Evolutionary conservation across 2,888 invertebrate species (phyloP), one percentile per base, ranked within the genome.

Genomic region (Bibio marci): DNA sequence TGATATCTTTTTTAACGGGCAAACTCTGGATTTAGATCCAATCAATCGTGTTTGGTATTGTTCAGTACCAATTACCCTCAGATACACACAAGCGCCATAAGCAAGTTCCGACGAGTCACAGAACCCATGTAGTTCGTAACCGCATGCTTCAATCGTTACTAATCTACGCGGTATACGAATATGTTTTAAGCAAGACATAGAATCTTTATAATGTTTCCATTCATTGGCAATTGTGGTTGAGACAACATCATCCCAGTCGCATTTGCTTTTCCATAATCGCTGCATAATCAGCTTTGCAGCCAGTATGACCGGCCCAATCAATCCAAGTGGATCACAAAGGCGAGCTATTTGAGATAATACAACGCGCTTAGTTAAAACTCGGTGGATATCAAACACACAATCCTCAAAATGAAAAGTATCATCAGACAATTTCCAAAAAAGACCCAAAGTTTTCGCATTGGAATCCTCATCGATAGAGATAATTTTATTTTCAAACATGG

Each of bases 1-100:
- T 3, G 51, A 44, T 3, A 49, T 39, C 17, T 36, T 43, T 30
- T 32, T 35, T 5, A 40, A 15, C 1, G 42, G 43, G 1, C 42
- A 40, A 14, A 44, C 39, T 28, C 38, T 36, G 3, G 42, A 41
- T 17, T 42, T 45, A 1, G 43, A 43, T 12, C 32, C 25, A 4
- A 45, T 8, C 10, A 44, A 17, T 10, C 12, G 26, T 22, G 8
- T 8, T 8, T 8, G 22, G 26, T 39, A 35, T 17, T 19, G 15
- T 1, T 34, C 14, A n/a, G 18, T 19, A 1, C 32, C 37, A 8
- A 14, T 8, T 4, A 15, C 18, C 4, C 41, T 2, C 8, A 43
- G 10, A 15, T 45, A 41, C 2, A 44, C 13, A 15, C 32, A 38
- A 27, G 34, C 35, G 2, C 39, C 43, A 36, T 35, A 43, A n/a